Evolutionary conservation across 2,888 invertebrate genomes (phyloP).

Genomic region (Ptychoptera albimana): DNA sequence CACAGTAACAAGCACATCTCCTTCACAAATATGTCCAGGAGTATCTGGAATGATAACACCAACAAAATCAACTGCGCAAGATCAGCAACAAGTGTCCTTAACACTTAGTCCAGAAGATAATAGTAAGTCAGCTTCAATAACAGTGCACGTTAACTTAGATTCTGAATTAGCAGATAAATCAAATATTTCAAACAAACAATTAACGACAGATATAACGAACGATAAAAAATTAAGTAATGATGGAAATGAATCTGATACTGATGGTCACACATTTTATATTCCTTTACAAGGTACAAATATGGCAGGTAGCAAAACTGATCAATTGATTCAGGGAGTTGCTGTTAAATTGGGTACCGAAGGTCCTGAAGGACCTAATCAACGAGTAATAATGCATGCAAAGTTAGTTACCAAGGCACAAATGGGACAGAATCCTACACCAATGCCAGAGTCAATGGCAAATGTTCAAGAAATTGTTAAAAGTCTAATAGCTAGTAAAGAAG

Average conservation of each 20-base stretch:
- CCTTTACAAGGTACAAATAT: conserved; percentile 36
- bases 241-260: conserved; percentile 37
- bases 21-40: conserved; percentile 12
- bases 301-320: conserved; percentile 21
- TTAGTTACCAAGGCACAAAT: conserved; percentile 43
- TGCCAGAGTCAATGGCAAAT: conserved; percentile 24
- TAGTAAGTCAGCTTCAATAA: conserved; percentile 34
- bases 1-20: conserved; percentile 5
- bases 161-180: conserved; percentile 20
- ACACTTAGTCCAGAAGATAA: conserved; percentile 29
- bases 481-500: conserved; percentile 14
- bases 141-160: conserved; percentile 38
- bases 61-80: conserved; percentile 12
- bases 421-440: conserved; percentile 25
- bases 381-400: conserved; percentile 44
- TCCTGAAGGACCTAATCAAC: conserved; percentile 42
- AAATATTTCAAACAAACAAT: conserved; percentile 9
- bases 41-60: conserved; percentile 19
- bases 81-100: conserved; percentile 22
- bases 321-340: conserved; percentile 43
- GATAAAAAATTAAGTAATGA: conserved; percentile 11
- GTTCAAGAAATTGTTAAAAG: conserved; percentile 29
- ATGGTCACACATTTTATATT: conserved; percentile 45
- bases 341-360: conserved; percentile 48
- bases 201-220: conserved; percentile 1